These are phyloP conservation scores for Coendou prehensilis DNA, from an alignment of 2,797 vertebrate species.

Conservation along the genomic window DNA sequence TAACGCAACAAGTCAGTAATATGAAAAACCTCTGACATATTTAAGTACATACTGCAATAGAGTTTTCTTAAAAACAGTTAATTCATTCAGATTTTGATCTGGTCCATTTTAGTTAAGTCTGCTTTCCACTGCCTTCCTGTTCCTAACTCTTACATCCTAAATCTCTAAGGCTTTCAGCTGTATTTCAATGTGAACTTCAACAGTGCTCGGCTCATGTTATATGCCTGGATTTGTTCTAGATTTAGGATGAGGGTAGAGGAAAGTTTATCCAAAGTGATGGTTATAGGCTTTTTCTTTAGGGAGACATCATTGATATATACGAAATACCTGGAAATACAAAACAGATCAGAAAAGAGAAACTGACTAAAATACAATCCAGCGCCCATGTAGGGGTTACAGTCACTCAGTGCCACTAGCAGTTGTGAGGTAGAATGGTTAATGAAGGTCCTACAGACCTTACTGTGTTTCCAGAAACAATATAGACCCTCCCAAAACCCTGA, in stretches of 20 bases:
- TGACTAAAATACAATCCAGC: background rate
- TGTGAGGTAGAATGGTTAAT: background rate
- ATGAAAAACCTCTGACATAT: slow-evolving; percentile 27
- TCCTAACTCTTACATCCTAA: background rate
- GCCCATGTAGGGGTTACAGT: background rate
- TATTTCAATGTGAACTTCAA: background rate
- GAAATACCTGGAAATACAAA: background rate
- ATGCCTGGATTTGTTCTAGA: background rate
- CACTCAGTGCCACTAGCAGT: background rate
- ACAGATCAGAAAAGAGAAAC: background rate
- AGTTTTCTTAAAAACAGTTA: slow-evolving; percentile 30
- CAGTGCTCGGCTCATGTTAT: background rate
- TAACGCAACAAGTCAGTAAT: background rate
- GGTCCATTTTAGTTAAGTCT: background rate
- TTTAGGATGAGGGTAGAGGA: background rate
- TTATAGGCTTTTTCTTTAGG: background rate
- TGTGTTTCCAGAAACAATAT: background rate
- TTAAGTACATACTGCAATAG: background rate
- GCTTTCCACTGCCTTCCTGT: background rate
- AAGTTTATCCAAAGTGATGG: background rate
- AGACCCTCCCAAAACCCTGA: background rate
- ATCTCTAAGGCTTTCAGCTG: background rate
- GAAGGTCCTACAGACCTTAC: background rate
- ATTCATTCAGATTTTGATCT: slow-evolving; percentile 10
- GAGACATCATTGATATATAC: background rate